Evolutionary conservation across 1,140 invertebrate genomes (phyloP), one percentile per base, ranked within the genome.

Genomic region (Tachypleus tridentatus): DNA sequence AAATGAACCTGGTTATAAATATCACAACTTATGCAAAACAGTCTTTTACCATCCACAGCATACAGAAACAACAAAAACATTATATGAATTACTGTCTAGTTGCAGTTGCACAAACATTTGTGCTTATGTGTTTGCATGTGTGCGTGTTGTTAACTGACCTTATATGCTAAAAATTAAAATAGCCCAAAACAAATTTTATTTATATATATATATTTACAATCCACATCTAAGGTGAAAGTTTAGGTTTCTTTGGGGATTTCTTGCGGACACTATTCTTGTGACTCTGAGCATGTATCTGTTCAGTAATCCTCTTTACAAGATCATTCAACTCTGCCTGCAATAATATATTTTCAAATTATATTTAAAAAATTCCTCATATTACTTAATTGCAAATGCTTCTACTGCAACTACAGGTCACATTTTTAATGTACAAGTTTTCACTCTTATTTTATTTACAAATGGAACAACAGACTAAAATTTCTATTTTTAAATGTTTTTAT

Each of bases 291-390:
- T 62, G 57, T 49, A 67, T 50, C 58, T 63, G 62, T n/a, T 67
- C 65, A 61, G 48, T 53, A 48, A 61, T 64, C 62, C 58, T 67
- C 53, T 61, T 64, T 11, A 61, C 29, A n/a, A 67, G 10, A 57
- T 67, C 62, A 53, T 67, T 49, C 11, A 67, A 49, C 5, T 67
- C 65, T 51, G 11, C 54, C 65, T 67, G 47, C 7, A 7, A 11
- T 11, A 58, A 58, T 29, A 60, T 49, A 48, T 60, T 48, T 7
- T 49, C 51, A 49, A 60, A 60, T 48, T 60, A 60, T 60, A 8
- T 8, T 29, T 29, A 1, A 29, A 29, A 29, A 29, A 8, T 7
- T 4, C 3, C 3, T 50, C 11, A 10, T 4, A 11, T 49, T 60
- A 49, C 47, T 3, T 47, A 49, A 48, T 3, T 7, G 47, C 6